Evolutionary conservation across 2,113 vertebrate species (phyloP).

Genomic region (Pluvialis apricaria): DNA sequence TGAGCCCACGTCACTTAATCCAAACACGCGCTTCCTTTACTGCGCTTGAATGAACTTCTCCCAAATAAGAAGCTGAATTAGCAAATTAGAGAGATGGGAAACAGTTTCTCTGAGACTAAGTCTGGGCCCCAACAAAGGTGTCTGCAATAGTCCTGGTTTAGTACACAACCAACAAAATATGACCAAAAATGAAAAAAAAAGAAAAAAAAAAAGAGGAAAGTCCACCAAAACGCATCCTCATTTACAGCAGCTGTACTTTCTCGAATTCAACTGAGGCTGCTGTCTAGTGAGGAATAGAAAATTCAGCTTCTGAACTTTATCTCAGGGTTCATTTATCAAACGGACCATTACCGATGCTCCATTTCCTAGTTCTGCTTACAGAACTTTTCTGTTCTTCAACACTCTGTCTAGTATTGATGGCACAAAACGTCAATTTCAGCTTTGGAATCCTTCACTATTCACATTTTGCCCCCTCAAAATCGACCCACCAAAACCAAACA

Average conservation of each 20-base stretch:
- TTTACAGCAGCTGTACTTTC: background rate
- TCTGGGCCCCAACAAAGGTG: background rate
- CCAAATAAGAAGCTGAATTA: background rate
- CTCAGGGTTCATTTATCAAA: background rate
- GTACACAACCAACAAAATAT: background rate
- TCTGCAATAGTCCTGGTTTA: background rate
- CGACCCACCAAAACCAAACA: background rate
- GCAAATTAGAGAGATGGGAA: background rate
- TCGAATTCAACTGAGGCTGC: background rate
- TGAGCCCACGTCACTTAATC: background rate
- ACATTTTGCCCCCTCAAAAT: background rate
- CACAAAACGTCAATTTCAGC: background rate
- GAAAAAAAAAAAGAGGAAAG: background rate
- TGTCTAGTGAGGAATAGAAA: background rate
- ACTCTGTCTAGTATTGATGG: too few species aligned
- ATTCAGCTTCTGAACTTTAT: background rate
- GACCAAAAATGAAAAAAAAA: background rate
- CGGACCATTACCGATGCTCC: rapidly evolving
- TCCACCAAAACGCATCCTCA: background rate
- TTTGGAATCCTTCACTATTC: background rate
- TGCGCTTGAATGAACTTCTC: background rate
- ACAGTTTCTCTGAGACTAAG: background rate
- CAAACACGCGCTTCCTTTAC: background rate
- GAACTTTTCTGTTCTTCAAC: background rate
- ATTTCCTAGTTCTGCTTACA: background rate